Percentiles rank a stretch among this genome's conserved stretches.
These are phyloP conservation scores for Drosophila auraria DNA, from an alignment of 1,140 invertebrate species.

Conservation along the genomic window DNA sequence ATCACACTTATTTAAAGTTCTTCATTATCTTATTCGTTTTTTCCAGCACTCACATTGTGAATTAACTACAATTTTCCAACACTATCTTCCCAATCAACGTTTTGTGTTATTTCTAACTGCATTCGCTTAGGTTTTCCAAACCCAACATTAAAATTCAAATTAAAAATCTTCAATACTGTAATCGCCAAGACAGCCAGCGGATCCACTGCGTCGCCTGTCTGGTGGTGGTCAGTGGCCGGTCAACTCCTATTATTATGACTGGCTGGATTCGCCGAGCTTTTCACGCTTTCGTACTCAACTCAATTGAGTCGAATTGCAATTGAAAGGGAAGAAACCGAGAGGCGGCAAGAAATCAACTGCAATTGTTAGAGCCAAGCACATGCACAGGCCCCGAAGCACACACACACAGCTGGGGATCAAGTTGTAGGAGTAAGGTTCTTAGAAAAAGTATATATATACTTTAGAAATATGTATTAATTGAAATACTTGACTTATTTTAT, in stretches of 20 bases:
- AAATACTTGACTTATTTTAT: no score
- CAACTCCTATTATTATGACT: constrained; percentile 36
- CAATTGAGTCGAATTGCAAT: constrained; percentile 59
- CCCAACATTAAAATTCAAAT: constrained; percentile 16
- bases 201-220: constrained; percentile 10
- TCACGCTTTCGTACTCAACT: constrained; percentile 70
- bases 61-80: not conserved
- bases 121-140: not conserved
- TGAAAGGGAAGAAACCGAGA: constrained; percentile 40
- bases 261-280: constrained; percentile 53
- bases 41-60: not conserved
- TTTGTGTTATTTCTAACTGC: not conserved
- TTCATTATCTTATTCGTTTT: not conserved
- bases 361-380: constrained; percentile 25
- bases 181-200: not conserved
- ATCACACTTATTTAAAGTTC: no score
- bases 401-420: constrained; percentile 6
- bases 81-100: not conserved
- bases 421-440: not conserved
- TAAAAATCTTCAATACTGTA: not conserved
- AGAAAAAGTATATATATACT: no score
- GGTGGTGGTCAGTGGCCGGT: constrained; percentile 51
- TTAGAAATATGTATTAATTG: no score
- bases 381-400: not conserved
- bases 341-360: constrained; percentile 26